Conservation (phyloP, 2,888 invertebrate genomes). For the Coleophora flavipennella region DNA sequence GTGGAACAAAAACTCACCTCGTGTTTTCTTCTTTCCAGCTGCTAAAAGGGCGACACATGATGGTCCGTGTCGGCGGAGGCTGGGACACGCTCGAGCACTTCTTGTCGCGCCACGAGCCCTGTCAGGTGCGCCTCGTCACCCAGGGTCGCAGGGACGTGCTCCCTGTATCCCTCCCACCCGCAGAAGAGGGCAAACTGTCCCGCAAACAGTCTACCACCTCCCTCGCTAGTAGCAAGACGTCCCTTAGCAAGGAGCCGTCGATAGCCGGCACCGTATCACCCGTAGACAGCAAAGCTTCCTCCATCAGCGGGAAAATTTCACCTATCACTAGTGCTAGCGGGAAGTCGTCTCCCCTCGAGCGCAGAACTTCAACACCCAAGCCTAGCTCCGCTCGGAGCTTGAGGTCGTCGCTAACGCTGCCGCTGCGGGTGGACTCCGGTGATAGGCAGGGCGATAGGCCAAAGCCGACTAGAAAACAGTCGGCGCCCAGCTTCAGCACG, state of each 20-base stretch:
- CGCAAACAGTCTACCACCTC: constrained; percentile 4
- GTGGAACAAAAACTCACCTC: no score
- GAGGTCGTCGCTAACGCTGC: constrained; percentile 41
- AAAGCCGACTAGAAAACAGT: constrained; percentile 45
- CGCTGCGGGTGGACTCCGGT: constrained; percentile 32
- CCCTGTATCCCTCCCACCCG: constrained; percentile 33
- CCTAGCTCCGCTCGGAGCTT: constrained; percentile 13
- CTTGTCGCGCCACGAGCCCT: constrained; percentile 89
- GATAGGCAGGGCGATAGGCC: constrained; percentile 21
- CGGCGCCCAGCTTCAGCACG: constrained; percentile 51
- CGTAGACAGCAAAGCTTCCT: constrained; percentile 74
- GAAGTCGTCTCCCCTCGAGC: constrained; percentile 19
- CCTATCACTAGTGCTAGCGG: constrained; percentile 18
- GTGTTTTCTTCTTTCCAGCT: constrained; percentile 72
- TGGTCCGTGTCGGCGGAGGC: constrained; percentile 95
- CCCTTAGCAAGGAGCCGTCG: constrained; percentile 14
- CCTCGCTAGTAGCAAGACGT: constrained; percentile 19
- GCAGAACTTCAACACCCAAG: constrained; percentile 14
- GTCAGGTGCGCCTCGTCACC: constrained; percentile 78
- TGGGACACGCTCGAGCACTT: constrained; percentile 96
- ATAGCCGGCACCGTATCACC: constrained; percentile 11
- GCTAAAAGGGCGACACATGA: constrained; percentile 93
- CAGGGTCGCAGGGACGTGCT: constrained; percentile 43
- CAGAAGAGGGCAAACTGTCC: constrained; percentile 11
- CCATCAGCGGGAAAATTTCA: constrained; percentile 66